Percentiles rank a stretch among this genome's conserved stretches.
Evolutionary conservation across 2,888 invertebrate genomes (phyloP).

Genomic region (Drosophila flavopinicola): DNA sequence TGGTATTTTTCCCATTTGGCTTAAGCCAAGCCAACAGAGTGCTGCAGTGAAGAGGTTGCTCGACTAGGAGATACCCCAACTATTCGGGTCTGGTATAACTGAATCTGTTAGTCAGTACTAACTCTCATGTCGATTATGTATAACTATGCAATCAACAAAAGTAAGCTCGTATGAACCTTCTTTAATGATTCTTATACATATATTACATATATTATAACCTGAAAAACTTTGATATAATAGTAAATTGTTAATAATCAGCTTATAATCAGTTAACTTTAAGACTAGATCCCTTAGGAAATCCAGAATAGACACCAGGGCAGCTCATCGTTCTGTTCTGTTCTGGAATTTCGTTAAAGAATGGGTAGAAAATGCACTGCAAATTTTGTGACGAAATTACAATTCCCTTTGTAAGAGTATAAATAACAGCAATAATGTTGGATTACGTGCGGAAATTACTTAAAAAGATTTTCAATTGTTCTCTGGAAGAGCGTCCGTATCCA

Average conservation of each 20-base stretch:
- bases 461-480: conserved; percentile 78
- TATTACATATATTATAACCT: too few relatives aligned
- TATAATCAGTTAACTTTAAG: too few relatives aligned
- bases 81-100: neutral
- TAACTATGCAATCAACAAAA: too few relatives aligned
- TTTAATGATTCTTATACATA: too few relatives aligned
- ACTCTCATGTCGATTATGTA: neutral
- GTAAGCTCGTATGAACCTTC: too few relatives aligned
- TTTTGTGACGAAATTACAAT: neutral
- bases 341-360: too few relatives aligned
- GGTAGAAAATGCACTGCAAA: conserved; percentile 1
- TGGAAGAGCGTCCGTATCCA: conserved; percentile 1
- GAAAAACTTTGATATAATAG: too few relatives aligned
- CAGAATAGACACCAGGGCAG: too few relatives aligned
- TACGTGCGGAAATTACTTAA: conserved; percentile 82
- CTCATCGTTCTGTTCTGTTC: too few relatives aligned
- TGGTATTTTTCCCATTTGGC: conserved; percentile 48
- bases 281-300: too few relatives aligned
- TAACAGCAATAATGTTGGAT: conserved; percentile 74
- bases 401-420: conserved; percentile 19
- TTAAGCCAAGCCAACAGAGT: conserved; percentile 28
- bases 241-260: too few relatives aligned
- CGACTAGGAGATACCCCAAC: conserved; percentile 5
- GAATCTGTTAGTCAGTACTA: too few relatives aligned
- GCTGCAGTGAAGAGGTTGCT: neutral